Evolutionary conservation across 2,888 invertebrate species (phyloP), one percentile per base, ranked within the genome.

Genomic region (Torymus auratus): DNA sequence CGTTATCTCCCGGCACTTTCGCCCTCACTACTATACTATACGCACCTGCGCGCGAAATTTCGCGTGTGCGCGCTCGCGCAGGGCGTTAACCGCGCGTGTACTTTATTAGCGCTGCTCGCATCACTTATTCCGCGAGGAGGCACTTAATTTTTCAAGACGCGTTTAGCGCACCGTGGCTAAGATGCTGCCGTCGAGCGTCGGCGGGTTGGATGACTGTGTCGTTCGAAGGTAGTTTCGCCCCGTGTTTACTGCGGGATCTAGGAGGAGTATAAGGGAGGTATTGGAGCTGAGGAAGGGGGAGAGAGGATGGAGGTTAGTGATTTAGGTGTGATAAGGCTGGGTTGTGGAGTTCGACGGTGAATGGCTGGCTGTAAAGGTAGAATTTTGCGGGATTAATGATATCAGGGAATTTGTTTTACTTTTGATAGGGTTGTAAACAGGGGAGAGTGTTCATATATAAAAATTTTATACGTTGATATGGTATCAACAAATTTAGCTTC

Each of bases 1-100:
- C 71, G 82, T 77, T 88, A 89, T 88, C 88, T 87, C 85, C 85
- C 82, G 83, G 83, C 83, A 76, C 76, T 75, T 81, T 81, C 68
- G 28, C 28, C 82, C 83, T 62, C 61, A 69, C 76, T 77, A 81
- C 20, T 80, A 80, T 56, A 70, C 78, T 52, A 14, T 61, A 55
- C 67, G 80, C 79, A 82, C 82, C 79, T 80, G 80, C 73, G 80
- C 73, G 78, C 70, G 61, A 77, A 80, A 72, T 71, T 76, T 64
- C 58, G 7, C 28, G 28, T 28, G 28, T 11, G 13, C 56, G 28
- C 62, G 62, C 64, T 61, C 73, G 58, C 64, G 56, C 64, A 28
- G 55, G 28, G 74, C 69, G 50, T 65, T 64, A 12, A 28, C 28
- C 68, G 23, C 55, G 68, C 55, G 53, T 41, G 67, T 77, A 75